Evolutionary conservation across 2,113 vertebrate species (phyloP).

Genomic region (Austrofundulus limnaeus): DNA sequence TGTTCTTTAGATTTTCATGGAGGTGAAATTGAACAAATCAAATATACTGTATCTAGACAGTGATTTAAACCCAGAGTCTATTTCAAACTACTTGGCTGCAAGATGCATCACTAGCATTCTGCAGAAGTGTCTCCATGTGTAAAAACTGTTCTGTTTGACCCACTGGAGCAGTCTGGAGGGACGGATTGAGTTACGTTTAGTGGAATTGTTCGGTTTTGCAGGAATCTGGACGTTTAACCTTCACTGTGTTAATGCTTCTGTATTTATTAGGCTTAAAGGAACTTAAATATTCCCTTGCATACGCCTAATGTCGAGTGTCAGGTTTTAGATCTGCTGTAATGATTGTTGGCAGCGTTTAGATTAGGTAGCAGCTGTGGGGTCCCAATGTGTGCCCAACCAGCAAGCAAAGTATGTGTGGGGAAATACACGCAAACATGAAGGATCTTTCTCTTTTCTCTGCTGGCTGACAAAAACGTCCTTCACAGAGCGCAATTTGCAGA

Average conservation of each 20-base stretch:
- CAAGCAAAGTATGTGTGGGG: constrained; percentile 46
- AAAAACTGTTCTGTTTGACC: constrained; percentile 57
- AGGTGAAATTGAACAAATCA: constrained; percentile 74
- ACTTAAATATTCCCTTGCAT: constrained; percentile 37
- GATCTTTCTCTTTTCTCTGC: constrained; percentile 52
- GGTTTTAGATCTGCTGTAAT: constrained; percentile 42
- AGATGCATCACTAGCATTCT: constrained; percentile 65
- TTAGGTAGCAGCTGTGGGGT: constrained; percentile 58
- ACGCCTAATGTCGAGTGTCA: constrained; percentile 36
- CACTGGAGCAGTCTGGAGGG: constrained; percentile 37
- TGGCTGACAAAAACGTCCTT: constrained; percentile 58
- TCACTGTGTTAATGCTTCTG: constrained; percentile 26
- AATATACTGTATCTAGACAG: constrained; percentile 67
- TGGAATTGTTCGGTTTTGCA: constrained; percentile 48
- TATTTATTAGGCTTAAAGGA: constrained; percentile 56
- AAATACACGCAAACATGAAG: constrained; percentile 55
- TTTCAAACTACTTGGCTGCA: constrained; percentile 70
- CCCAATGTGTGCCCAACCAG: constrained; percentile 36
- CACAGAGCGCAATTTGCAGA: constrained; percentile 59
- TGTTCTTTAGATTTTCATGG: constrained; percentile 62
- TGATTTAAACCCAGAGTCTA: constrained; percentile 73
- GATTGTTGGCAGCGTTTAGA: constrained; percentile 53
- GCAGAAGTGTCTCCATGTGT: constrained; percentile 62
- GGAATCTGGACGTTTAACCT: constrained; percentile 37
- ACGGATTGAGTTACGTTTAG: constrained; percentile 50